Evolutionary conservation across 2,888 invertebrate species (phyloP).

Genomic region (Oasisia sp.): DNA sequence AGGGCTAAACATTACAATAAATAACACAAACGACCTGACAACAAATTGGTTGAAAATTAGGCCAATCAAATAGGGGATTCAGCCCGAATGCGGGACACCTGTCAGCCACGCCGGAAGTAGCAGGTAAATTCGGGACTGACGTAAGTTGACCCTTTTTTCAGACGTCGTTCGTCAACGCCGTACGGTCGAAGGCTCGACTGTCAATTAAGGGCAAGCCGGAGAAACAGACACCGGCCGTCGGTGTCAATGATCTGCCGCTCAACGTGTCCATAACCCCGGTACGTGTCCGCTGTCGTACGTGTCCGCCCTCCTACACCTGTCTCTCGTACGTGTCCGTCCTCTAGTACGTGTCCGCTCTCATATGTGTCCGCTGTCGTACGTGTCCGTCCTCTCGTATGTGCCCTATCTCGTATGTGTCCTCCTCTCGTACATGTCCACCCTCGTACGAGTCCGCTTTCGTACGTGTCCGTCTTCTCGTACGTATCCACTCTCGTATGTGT

Average conservation of each 20-base stretch:
- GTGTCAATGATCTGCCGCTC: not conserved
- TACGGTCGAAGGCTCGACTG: constrained; percentile 44
- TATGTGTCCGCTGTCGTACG: not conserved
- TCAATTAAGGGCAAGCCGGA: constrained; percentile 46
- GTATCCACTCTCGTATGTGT: no score
- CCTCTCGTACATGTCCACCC: no score
- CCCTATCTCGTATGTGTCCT: no score
- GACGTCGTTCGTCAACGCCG: constrained; percentile 45
- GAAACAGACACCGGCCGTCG: not conserved
- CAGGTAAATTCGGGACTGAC: not conserved
- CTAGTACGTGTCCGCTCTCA: no score
- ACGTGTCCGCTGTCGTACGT: not conserved
- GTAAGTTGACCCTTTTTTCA: constrained; percentile 22
- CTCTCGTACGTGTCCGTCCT: no score
- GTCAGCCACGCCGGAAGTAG: not conserved
- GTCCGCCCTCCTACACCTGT: no score
- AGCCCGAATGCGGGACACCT: not conserved
- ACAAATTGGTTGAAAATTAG: not conserved
- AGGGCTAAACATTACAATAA: not conserved
- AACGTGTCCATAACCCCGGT: not conserved
- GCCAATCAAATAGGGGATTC: not conserved
- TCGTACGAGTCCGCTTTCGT: no score
- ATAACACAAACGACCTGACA: not conserved
- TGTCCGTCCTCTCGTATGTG: no score
- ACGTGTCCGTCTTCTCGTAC: no score